Conservation (phyloP, 2,797 vertebrate species). For the Hemitrygon akajei region DNA sequence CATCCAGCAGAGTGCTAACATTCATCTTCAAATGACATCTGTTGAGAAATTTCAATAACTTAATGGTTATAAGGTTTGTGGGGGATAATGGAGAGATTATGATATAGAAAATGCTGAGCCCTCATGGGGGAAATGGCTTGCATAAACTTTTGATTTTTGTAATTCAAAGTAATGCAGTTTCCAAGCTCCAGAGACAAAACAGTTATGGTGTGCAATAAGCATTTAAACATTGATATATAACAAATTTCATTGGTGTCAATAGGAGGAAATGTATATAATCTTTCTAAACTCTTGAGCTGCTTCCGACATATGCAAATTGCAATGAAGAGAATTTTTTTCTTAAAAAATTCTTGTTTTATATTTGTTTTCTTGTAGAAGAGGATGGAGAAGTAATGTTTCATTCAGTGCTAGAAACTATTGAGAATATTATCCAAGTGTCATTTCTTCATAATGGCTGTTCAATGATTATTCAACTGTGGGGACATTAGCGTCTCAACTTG, state of each 20-base stretch:
- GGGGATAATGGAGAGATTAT: slow-evolving; percentile 67
- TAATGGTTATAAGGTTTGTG: slow-evolving; percentile 69
- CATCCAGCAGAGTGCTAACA: slow-evolving; percentile 66
- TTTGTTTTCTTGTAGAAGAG: background rate
- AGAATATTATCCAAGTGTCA: background rate
- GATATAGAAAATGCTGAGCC: slow-evolving; percentile 74
- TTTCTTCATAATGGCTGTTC: background rate
- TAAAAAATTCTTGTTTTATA: background rate
- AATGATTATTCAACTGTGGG: background rate
- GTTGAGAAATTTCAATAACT: slow-evolving; percentile 76
- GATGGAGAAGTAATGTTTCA: background rate
- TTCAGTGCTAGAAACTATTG: background rate
- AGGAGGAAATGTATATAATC: slow-evolving; percentile 65
- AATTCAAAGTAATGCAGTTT: slow-evolving; percentile 75
- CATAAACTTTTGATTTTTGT: slow-evolving; percentile 72
- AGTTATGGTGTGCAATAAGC: slow-evolving; percentile 70
- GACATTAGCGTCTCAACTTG: background rate
- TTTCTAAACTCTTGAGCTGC: slow-evolving; percentile 46
- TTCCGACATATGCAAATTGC: background rate
- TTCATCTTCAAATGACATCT: slow-evolving; percentile 82
- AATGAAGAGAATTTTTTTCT: background rate
- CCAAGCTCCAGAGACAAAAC: slow-evolving; percentile 69
- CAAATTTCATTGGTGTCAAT: slow-evolving; percentile 68
- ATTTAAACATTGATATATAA: slow-evolving; percentile 74
- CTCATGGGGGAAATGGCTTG: slow-evolving; percentile 59